Evolutionary conservation across 2,113 vertebrate species (phyloP), one percentile per base, ranked within the genome.

Genomic region (Chlorocebus sabaeus): DNA sequence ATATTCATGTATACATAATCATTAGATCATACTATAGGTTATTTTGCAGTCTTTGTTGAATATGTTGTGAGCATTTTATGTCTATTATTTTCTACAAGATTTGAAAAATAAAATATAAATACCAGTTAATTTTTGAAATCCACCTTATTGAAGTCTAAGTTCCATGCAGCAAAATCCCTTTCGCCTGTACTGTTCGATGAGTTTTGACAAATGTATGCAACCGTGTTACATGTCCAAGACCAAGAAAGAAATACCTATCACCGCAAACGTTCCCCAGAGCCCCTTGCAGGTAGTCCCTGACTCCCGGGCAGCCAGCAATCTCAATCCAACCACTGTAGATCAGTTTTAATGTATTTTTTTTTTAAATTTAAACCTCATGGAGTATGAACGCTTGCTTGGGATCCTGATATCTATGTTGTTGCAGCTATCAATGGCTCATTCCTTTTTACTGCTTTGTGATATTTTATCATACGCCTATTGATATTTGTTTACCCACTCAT

Each of bases 21-120:
- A 40, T 72, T 45, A 70, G 7, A 18, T 61, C 12, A 40, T 2
- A 32, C 27, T 14, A 22, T 22, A 72, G 27, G 20, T 25, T 32
- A 84, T 76, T 94, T 94, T 35, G 38, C 43, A 40, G 45, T 43
- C 18, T 35, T 38, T 32, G 50, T 35, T 89, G 45, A 70, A 40
- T 67, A 76, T 52, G 11, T 32, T 78, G 59, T 27, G 35, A 82
- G 78, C 67, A 93, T 30, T 84, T 79, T 35, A 35, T 30, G 20
- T 79, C 25, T 90, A 88, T 38, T 89, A 90, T 78, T 72, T 20
- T 68, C 52, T 92, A 6, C 16, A 50, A 76, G 45, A 91, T 92
- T 68, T 94, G 22, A 93, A 84, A 90, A 95, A 68, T 52, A 93
- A 70, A 88, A 84, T 67, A 52, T 90, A 92, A 93, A 70, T 76